Evolutionary conservation across 2,888 invertebrate species (phyloP).

Genomic region (Eupithecia centaureata): DNA sequence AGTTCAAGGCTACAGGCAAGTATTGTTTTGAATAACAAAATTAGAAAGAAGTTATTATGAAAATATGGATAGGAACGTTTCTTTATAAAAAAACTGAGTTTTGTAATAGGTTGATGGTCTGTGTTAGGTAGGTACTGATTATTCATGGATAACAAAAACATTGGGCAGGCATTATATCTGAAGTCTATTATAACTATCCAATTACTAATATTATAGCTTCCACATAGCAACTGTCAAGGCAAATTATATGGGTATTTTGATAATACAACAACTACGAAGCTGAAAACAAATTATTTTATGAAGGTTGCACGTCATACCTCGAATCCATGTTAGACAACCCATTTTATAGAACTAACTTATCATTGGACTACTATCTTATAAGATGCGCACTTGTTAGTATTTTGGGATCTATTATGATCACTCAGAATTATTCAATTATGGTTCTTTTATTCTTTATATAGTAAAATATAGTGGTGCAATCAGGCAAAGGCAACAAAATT

Average conservation of each 20-base stretch:
- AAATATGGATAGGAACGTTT: too few species aligned
- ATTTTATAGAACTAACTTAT: constrained; percentile 60
- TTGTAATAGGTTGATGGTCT: background rate
- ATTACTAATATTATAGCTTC: background rate
- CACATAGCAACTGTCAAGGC: background rate
- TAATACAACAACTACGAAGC: constrained; percentile 4
- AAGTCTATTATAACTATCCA: background rate
- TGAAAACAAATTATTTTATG: constrained; percentile 12
- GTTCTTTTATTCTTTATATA: too few species aligned
- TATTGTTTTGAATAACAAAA: background rate
- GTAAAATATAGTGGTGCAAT: too few species aligned
- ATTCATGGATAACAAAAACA: background rate
- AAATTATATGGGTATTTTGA: background rate
- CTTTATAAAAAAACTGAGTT: too few species aligned
- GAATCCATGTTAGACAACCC: constrained; percentile 77
- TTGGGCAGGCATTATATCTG: background rate
- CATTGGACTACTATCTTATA: constrained; percentile 50
- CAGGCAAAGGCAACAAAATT: background rate
- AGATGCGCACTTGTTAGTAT: constrained; percentile 16
- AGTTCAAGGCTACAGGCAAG: too few species aligned
- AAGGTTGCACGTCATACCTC: constrained; percentile 73
- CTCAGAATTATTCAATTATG: too few species aligned
- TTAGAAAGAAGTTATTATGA: too few species aligned
- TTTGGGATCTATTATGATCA: background rate
- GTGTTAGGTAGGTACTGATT: background rate